These are phyloP conservation scores for Siniperca chuatsi DNA, from an alignment of 2,113 vertebrate genomes.

Conservation along the genomic window DNA sequence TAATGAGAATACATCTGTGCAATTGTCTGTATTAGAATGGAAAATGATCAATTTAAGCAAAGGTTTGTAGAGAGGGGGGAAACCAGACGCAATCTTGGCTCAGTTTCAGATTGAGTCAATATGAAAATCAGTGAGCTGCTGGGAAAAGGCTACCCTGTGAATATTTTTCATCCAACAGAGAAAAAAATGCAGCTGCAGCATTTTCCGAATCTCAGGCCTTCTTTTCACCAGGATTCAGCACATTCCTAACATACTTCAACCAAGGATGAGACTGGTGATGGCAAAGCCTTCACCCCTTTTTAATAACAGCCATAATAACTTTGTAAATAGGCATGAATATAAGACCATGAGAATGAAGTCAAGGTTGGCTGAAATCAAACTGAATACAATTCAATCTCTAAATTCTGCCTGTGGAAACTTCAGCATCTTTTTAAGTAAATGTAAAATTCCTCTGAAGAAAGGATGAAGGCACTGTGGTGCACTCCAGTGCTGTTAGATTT, in stretches of 20 bases:
- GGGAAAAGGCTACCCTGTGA: constrained; percentile 38
- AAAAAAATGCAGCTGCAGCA: constrained; percentile 20
- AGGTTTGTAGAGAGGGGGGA: constrained; percentile 43
- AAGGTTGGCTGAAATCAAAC: background rate
- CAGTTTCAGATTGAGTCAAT: constrained; percentile 62
- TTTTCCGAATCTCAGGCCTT: constrained; percentile 39
- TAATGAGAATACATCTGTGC: constrained; percentile 25
- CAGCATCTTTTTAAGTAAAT: constrained; percentile 25
- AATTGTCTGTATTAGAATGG: constrained; percentile 45
- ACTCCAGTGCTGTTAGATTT: background rate
- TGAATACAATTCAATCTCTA: background rate
- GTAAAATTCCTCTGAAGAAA: constrained; percentile 5
- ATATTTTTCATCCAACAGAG: constrained; percentile 48
- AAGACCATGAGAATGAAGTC: background rate
- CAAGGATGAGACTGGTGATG: constrained; percentile 19
- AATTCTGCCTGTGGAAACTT: background rate
- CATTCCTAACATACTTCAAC: constrained; percentile 20
- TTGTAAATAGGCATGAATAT: constrained; percentile 33
- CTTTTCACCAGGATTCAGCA: constrained; percentile 47
- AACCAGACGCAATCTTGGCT: constrained; percentile 46
- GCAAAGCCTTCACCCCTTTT: constrained; percentile 17
- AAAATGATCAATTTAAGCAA: constrained; percentile 67
- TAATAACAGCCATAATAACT: constrained; percentile 43
- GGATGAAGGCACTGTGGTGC: background rate
- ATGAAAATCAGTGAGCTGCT: constrained; percentile 69